A percentile compares a stretch with the other conserved stretches of the same genome.
These are phyloP conservation scores for Serilophus lunatus DNA, from an alignment of 2,113 vertebrate genomes.

Conservation along the genomic window DNA sequence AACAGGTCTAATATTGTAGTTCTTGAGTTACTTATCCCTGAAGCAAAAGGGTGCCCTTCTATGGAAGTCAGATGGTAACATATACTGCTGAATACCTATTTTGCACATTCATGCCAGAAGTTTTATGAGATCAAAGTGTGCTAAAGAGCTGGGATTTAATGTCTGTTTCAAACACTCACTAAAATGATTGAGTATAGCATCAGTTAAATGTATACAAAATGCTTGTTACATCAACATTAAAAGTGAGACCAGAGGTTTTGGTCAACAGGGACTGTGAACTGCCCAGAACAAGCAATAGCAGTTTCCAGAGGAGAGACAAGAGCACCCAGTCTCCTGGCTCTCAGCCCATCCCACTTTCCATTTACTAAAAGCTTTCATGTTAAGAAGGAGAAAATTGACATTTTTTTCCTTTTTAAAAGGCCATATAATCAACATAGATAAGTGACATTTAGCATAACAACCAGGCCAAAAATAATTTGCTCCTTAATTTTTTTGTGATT, in stretches of 20 bases:
- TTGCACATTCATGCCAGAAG: not conserved
- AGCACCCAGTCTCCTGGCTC: not conserved
- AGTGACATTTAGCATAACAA: not conserved
- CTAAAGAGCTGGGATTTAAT: not conserved
- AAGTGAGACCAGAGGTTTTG: not conserved
- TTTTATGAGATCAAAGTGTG: not conserved
- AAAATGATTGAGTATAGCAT: not conserved
- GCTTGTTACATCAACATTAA: not conserved
- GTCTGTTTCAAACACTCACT: not conserved
- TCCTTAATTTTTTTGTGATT: accelerated
- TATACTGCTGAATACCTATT: not conserved
- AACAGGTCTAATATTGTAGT: not conserved
- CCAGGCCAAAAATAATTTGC: not conserved
- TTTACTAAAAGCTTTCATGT: not conserved
- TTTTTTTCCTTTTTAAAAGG: not conserved
- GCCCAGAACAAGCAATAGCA: not conserved
- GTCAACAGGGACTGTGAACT: not conserved
- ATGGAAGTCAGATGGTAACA: not conserved
- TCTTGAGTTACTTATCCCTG: not conserved
- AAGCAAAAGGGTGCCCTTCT: not conserved
- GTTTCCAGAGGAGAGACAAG: not conserved
- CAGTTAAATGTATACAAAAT: not conserved
- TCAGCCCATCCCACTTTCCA: not conserved
- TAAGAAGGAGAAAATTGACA: not conserved
- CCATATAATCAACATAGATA: not conserved